Evolutionary conservation across 2,113 vertebrate genomes (phyloP).

Genomic region (Rutilus rutilus): DNA sequence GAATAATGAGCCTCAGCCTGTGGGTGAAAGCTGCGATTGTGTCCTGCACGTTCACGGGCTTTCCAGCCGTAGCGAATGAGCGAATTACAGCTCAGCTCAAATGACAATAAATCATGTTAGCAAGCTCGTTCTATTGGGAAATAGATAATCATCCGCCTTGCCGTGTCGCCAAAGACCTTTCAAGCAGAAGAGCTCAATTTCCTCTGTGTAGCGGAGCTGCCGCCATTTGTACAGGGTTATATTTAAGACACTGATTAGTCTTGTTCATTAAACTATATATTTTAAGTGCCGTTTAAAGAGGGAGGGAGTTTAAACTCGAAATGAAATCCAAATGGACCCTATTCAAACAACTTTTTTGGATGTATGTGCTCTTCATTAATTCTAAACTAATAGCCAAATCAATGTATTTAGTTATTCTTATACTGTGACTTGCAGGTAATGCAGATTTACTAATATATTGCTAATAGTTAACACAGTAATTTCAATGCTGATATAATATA

Average conservation of each 20-base stretch:
- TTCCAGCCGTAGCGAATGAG: constrained; percentile 60
- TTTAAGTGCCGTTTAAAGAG: background rate
- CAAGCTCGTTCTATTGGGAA: constrained; percentile 40
- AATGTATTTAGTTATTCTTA: background rate
- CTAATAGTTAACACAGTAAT: background rate
- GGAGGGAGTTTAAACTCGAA: background rate
- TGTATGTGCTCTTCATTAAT: background rate
- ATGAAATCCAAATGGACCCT: background rate
- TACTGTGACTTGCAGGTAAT: background rate
- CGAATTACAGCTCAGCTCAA: constrained; percentile 50
- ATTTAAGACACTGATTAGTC: background rate
- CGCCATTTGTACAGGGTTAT: background rate
- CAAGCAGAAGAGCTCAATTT: constrained; percentile 24
- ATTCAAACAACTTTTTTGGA: too few species aligned
- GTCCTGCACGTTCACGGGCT: background rate
- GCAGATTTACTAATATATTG: background rate
- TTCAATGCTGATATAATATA: background rate
- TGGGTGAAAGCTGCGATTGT: constrained; percentile 27
- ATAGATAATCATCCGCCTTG: constrained; percentile 49
- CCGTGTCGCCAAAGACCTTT: constrained; percentile 15
- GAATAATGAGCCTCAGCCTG: constrained; percentile 44
- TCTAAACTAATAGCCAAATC: background rate
- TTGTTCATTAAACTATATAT: constrained; percentile 6
- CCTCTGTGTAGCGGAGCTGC: background rate
- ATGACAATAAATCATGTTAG: constrained; percentile 43